Conservation (phyloP, 2,113 vertebrate species). For the Mobula hypostoma region DNA sequence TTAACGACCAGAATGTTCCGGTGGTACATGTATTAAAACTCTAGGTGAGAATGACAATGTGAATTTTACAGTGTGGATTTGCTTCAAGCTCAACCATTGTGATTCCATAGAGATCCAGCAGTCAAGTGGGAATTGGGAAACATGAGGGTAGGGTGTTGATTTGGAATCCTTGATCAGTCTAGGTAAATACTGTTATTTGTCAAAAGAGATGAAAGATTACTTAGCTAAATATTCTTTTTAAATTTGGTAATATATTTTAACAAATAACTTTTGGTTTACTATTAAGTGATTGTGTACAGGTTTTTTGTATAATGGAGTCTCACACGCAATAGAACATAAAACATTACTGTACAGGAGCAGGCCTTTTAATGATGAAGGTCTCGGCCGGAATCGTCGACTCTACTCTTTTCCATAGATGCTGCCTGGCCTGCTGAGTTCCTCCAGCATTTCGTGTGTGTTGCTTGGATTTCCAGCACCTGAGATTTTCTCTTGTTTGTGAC, state of each 20-base stretch:
- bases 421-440: too few species aligned
- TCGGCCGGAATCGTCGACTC: too few species aligned
- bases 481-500: too few species aligned
- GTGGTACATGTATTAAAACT: constrained; percentile 5
- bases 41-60: constrained; percentile 29
- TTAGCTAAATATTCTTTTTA: too few species aligned
- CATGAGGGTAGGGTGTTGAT: neutral
- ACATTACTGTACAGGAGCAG: too few species aligned
- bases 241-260: too few species aligned
- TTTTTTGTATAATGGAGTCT: neutral
- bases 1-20: neutral
- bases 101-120: neutral
- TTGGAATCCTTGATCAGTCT: neutral
- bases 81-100: neutral
- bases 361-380: too few species aligned
- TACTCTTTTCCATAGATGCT: too few species aligned
- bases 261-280: too few species aligned
- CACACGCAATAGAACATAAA: neutral
- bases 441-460: too few species aligned
- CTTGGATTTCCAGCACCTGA: too few species aligned
- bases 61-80: neutral
- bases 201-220: too few species aligned
- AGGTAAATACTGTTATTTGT: neutral
- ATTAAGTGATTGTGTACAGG: neutral
- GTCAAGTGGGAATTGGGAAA: neutral